Base-by-base conservation (phyloP, 2,113 vertebrate genomes). In the Menidia beryllina region DNA sequence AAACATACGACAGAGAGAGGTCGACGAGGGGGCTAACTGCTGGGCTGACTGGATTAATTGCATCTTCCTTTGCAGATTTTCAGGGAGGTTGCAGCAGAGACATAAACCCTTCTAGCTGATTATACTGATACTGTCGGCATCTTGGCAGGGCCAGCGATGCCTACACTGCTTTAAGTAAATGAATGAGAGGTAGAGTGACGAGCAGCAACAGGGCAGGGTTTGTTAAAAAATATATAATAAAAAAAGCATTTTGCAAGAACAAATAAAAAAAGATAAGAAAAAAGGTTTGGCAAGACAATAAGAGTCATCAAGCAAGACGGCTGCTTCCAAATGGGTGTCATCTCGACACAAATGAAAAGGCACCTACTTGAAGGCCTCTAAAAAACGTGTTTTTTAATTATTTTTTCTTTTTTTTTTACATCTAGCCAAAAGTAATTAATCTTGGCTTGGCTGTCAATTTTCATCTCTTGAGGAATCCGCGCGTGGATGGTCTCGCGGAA, bases 321-420 rank as follows among this genome's bases (percentile, higher is more conserved):
- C 65, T 68, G 79, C 61, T 36, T 65, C 26, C 58, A 63, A 72
- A 71, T 66, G 67, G 76, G 71, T 79, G 75, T 83, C 81, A 76
- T 62, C 58, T 30, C 70, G 34, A 74, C 58, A 58, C 48, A 77
- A 60, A 69, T 58, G 70, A 67, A 73, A 8, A 27, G 52, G 52
- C 43, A 49, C 30, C 24, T 20, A 50, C 69, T 50, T 64, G 30
- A 78, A 83, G 56, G 58, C 20, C 38, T n/a, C n/a, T 21, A 10
- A 21, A 45, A 14, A n/a, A n/a, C n/a, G n/a, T n/a, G n/a, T n/a
- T n/a, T 47, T 24, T 1, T 34, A 8, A 34, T 34, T 34, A 34
- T n/a, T 0, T 45, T 19, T n/a, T 19, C n/a, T 1, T 27, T 27
- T 38, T 57, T 69, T 58, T 12, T 9, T 21, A 5, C 66, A 72